A percentile compares a stretch with the other conserved stretches of the same genome.
Evolutionary conservation across 2,797 vertebrate genomes (phyloP).

Genomic region (Trichosurus vulpecula): DNA sequence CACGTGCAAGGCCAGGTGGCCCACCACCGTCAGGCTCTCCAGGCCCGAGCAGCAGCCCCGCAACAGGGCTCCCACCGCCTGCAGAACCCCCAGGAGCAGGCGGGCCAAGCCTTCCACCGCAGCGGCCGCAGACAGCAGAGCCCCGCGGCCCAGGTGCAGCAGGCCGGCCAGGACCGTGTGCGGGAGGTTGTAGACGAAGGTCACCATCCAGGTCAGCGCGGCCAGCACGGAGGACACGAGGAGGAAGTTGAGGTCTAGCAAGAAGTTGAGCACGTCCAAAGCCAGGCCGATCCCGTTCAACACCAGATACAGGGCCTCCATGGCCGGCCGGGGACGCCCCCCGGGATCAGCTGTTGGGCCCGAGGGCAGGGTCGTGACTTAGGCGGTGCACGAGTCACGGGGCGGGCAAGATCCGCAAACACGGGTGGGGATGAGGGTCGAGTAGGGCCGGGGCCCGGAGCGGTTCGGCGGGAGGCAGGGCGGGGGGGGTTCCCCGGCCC

Average conservation of each 20-base stretch:
- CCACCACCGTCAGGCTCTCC: conserved; percentile 93
- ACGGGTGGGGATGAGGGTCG: conserved; percentile 36
- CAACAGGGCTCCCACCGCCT: conserved; percentile 82
- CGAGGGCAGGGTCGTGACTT: neutral
- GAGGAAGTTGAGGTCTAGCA: conserved; percentile 94
- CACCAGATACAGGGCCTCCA: conserved; percentile 83
- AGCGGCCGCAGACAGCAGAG: conserved; percentile 81
- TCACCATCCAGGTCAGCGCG: conserved; percentile 84
- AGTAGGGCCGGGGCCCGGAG: conserved; percentile 32
- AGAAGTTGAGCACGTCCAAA: conserved; percentile 84
- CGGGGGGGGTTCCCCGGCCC: too few species aligned
- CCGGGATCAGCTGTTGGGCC: neutral
- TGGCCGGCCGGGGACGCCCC: conserved; percentile 37
- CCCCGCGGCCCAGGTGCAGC: conserved; percentile 86
- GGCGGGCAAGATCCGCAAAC: neutral
- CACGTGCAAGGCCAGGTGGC: conserved; percentile 91
- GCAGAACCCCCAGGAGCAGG: conserved; percentile 79
- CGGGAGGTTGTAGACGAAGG: conserved; percentile 88
- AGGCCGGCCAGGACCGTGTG: conserved; percentile 82
- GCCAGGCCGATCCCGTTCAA: conserved; percentile 80
- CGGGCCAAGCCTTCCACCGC: conserved; percentile 82
- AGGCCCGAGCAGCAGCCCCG: conserved; percentile 87
- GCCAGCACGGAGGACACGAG: conserved; percentile 91
- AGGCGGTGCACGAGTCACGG: conserved; percentile 22
- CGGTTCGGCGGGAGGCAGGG: neutral